These are phyloP conservation scores for Eulimnadia texana DNA, from an alignment of 1,140 invertebrate species.

Conservation along the genomic window DNA sequence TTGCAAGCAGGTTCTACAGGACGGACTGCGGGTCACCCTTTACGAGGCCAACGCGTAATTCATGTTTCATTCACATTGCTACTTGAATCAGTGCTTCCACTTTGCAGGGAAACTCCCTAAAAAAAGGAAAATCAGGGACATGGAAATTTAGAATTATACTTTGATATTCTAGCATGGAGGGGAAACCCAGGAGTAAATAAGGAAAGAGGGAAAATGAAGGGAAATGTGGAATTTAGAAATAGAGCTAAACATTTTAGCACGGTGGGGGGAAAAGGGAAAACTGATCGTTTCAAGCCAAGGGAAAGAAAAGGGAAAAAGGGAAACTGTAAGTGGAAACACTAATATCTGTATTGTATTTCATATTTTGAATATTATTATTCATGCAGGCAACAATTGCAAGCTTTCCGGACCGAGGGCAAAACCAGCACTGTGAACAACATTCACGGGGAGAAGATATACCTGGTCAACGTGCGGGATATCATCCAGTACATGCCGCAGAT, in stretches of 20 bases:
- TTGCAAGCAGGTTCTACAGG: slow-evolving; percentile 55
- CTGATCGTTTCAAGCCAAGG: too few relatives aligned
- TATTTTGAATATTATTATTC: neutral
- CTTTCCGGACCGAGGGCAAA: neutral
- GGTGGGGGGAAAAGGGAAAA: too few relatives aligned
- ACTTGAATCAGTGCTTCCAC: too few relatives aligned
- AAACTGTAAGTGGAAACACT: neutral
- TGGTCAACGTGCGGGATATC: slow-evolving; percentile 63
- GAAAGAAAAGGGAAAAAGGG: too few relatives aligned
- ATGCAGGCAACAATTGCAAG: slow-evolving; percentile 9
- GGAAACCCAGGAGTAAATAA: too few relatives aligned
- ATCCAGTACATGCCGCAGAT: slow-evolving; percentile 72
- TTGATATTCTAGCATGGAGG: too few relatives aligned
- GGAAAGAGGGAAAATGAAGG: too few relatives aligned
- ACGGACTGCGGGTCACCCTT: slow-evolving; percentile 57
- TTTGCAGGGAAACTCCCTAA: too few relatives aligned
- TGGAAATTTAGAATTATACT: too few relatives aligned
- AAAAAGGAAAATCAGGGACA: too few relatives aligned
- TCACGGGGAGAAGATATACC: slow-evolving; percentile 36
- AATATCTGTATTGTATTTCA: neutral
- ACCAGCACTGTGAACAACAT: neutral
- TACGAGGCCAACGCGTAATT: slow-evolving; percentile 67
- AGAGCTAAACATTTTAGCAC: too few relatives aligned
- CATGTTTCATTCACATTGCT: neutral
- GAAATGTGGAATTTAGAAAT: too few relatives aligned